Evolutionary conservation across 2,888 invertebrate species (phyloP).

Genomic region (Gymnosoma rotundatum): DNA sequence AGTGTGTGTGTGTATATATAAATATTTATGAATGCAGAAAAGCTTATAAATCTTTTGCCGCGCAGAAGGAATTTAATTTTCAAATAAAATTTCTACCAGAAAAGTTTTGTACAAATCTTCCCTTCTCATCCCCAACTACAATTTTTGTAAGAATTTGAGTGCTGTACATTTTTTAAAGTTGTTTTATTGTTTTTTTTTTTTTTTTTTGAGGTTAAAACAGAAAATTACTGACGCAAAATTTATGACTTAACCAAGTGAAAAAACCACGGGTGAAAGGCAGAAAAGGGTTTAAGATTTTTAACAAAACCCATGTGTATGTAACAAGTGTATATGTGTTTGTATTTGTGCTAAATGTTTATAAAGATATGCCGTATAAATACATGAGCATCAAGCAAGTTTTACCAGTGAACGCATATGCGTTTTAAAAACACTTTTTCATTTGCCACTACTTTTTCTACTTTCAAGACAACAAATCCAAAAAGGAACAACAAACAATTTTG

Average conservation of each 20-base stretch:
- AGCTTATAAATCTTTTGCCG: slow-evolving; percentile 67
- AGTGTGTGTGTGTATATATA: not conserved
- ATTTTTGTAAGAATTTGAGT: slow-evolving; percentile 33
- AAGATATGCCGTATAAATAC: slow-evolving; percentile 29
- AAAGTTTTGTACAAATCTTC: slow-evolving; percentile 49
- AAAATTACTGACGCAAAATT: slow-evolving; percentile 70
- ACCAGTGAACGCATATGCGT: slow-evolving; percentile 59
- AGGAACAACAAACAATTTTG: slow-evolving; percentile 47
- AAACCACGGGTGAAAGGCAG: slow-evolving; percentile 48
- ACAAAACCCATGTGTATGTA: not conserved
- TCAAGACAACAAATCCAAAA: not conserved
- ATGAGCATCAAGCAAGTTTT: slow-evolving; percentile 34
- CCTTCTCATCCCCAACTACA: slow-evolving; percentile 6
- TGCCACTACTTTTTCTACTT: not conserved
- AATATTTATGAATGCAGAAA: slow-evolving; percentile 16
- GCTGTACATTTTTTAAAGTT: slow-evolving; percentile 8
- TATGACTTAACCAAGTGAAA: slow-evolving; percentile 70
- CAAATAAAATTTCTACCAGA: slow-evolving; percentile 60
- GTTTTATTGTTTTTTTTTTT: not conserved
- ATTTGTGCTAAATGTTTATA: not conserved
- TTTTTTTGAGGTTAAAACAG: slow-evolving; percentile 63
- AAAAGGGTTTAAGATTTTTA: slow-evolving; percentile 22
- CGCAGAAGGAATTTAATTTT: slow-evolving; percentile 69
- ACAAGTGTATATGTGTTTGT: not conserved
- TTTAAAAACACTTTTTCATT: slow-evolving; percentile 1